Percentiles rank a stretch among this genome's conserved stretches.
Conservation (phyloP, 2,888 invertebrate species). For the Slavum lentiscoides region DNA sequence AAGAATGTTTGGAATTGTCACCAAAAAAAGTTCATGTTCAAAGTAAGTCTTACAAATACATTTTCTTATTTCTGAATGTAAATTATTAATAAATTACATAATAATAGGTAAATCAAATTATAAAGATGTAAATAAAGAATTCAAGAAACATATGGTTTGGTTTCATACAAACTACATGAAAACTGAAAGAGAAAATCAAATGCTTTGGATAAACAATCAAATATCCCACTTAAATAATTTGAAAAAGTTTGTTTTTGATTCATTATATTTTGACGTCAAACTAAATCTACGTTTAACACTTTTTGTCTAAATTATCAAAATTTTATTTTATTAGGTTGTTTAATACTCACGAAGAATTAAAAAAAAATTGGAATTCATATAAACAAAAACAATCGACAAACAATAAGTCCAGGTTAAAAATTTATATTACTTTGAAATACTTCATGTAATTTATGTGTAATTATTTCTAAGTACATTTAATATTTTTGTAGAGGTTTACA, state of each 20-base stretch:
- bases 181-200: slow-evolving; percentile 61
- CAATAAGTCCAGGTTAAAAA: slow-evolving; percentile 21
- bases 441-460: neutral
- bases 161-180: slow-evolving; percentile 54
- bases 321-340: slow-evolving; percentile 54
- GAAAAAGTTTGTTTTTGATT: slow-evolving; percentile 58
- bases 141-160: slow-evolving; percentile 49
- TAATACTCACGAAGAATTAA: slow-evolving; percentile 56
- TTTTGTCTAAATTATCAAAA: neutral
- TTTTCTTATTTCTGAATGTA: neutral
- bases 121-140: slow-evolving; percentile 6
- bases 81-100: neutral
- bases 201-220: slow-evolving; percentile 66
- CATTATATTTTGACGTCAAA: neutral
- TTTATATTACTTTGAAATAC: neutral
- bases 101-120: slow-evolving; percentile 32
- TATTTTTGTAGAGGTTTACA: neutral
- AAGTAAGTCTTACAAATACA: slow-evolving; percentile 10
- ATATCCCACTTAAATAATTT: slow-evolving; percentile 65
- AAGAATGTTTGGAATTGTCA: neutral
- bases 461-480: neutral
- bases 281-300: neutral
- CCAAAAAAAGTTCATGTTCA: neutral
- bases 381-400: slow-evolving; percentile 40
- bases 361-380: slow-evolving; percentile 54